These are phyloP conservation scores for Arizona elegans DNA, from an alignment of 2,113 vertebrate species.

Conservation along the genomic window DNA sequence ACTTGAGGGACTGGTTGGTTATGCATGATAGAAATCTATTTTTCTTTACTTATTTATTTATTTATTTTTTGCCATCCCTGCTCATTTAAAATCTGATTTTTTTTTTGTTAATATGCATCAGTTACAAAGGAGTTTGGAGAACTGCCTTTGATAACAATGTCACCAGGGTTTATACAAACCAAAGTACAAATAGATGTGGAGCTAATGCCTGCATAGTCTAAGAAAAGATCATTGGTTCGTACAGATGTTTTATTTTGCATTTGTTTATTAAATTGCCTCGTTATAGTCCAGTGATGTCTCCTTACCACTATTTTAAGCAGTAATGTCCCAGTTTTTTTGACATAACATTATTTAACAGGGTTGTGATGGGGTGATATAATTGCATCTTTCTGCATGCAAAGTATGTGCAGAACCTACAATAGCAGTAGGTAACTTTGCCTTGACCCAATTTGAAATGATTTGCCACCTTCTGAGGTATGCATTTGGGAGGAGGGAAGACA, in stretches of 20 bases:
- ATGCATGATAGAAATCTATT: slow-evolving; percentile 5
- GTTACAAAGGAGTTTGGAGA: slow-evolving; percentile 13
- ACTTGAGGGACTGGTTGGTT: not conserved
- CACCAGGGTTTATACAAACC: not conserved
- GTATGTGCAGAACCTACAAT: not conserved
- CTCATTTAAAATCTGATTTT: slow-evolving; percentile 40
- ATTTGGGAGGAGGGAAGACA: not conserved
- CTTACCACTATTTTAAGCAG: not conserved
- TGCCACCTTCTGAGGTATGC: not conserved
- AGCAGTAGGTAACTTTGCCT: not conserved
- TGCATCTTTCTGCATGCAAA: not conserved
- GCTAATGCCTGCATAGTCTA: not conserved
- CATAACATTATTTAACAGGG: not conserved
- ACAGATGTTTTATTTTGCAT: not conserved
- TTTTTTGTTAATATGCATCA: slow-evolving; percentile 32
- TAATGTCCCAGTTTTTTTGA: not conserved
- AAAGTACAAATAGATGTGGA: not conserved
- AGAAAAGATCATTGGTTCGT: not conserved
- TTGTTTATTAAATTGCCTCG: not conserved
- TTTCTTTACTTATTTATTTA: slow-evolving; percentile 37
- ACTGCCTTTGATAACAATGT: slow-evolving; percentile 31
- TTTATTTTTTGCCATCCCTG: slow-evolving; percentile 19
- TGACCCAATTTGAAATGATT: not conserved
- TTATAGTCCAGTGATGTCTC: not conserved
- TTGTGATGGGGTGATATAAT: not conserved